Evolutionary conservation across 2,888 invertebrate genomes (phyloP).

Genomic region (Agrochola macilenta): DNA sequence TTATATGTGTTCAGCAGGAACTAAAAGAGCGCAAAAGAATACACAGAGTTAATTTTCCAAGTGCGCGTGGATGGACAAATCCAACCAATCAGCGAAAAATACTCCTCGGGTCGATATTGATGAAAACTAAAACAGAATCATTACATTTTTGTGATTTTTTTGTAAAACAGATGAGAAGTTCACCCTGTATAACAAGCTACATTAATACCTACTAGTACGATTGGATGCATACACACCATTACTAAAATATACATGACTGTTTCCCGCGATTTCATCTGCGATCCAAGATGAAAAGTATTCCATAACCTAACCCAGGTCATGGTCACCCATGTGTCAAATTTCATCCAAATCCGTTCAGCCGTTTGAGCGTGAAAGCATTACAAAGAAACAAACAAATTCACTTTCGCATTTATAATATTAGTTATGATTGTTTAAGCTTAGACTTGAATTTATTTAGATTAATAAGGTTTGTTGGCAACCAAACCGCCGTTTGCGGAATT

Average conservation of each 20-base stretch:
- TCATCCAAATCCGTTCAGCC: too few relatives aligned
- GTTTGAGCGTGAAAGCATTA: too few relatives aligned
- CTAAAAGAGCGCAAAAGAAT: background rate
- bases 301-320: too few relatives aligned
- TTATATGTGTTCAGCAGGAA: background rate
- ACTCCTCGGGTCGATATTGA: background rate
- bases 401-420: too few relatives aligned
- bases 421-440: background rate
- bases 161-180: background rate
- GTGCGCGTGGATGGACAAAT: background rate
- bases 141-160: background rate
- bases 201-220: background rate
- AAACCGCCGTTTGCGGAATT: constrained; percentile 14
- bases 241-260: background rate
- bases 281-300: too few relatives aligned
- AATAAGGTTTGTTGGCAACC: constrained; percentile 10
- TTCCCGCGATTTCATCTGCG: too few relatives aligned
- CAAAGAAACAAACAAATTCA: too few relatives aligned
- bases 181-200: background rate
- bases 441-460: background rate
- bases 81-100: background rate
- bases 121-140: background rate
- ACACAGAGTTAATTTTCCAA: background rate
- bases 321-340: too few relatives aligned
- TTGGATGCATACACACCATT: background rate